Evolutionary conservation across 2,888 invertebrate genomes (phyloP).

Genomic region (Temnothorax unifasciatus): DNA sequence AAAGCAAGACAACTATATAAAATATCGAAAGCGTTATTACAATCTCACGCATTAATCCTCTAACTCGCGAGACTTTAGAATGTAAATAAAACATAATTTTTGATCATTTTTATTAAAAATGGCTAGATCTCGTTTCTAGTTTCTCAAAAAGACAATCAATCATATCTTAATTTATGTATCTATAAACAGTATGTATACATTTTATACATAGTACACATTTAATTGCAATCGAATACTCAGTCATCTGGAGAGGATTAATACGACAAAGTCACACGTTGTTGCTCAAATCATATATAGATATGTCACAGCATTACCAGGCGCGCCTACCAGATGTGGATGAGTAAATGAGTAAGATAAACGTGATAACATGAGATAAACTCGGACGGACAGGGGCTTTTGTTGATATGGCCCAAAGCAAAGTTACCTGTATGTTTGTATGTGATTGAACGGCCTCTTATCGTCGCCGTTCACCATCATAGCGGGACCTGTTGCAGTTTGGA

Average conservation of each 20-base stretch:
- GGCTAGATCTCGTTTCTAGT: background rate
- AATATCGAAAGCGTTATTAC: constrained; percentile 32
- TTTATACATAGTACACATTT: background rate
- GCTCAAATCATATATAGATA: constrained; percentile 16
- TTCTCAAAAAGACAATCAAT: background rate
- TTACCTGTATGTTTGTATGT: constrained; percentile 93
- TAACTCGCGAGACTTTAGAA: background rate
- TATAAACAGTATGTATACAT: background rate
- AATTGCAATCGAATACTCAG: background rate
- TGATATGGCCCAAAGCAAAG: constrained; percentile 72
- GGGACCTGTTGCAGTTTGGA: constrained; percentile 75
- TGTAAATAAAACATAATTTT: background rate
- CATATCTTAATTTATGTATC: background rate
- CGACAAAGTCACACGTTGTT: constrained; percentile 1
- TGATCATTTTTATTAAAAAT: background rate
- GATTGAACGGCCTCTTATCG: constrained; percentile 89
- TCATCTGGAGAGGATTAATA: constrained; percentile 12
- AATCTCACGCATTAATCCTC: constrained; percentile 22
- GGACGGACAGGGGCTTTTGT: constrained; percentile 33
- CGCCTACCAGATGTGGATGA: background rate
- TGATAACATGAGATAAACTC: constrained; percentile 47
- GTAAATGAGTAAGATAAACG: constrained; percentile 45
- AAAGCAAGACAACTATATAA: constrained; percentile 34
- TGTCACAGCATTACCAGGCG: constrained; percentile 21
- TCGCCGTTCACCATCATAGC: constrained; percentile 87